Evolutionary conservation across 2,113 vertebrate genomes (phyloP).

Genomic region (Tor tambroides): DNA sequence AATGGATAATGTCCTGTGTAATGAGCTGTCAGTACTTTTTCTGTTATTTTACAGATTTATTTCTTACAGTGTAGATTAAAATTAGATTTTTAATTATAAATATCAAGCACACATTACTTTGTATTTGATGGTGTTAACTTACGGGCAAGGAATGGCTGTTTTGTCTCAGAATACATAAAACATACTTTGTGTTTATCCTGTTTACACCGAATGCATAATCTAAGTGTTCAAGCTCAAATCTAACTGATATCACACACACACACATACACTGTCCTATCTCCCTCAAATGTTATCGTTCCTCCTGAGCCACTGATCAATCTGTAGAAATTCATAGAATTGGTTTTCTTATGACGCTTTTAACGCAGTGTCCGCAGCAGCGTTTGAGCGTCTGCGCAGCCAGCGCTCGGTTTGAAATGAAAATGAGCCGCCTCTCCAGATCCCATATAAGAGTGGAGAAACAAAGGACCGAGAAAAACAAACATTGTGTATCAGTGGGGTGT

Average conservation of each 20-base stretch:
- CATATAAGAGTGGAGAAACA: slow-evolving; percentile 34
- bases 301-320: slow-evolving; percentile 62
- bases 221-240: neutral
- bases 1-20: too few relatives aligned
- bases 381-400: slow-evolving; percentile 63
- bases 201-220: too few relatives aligned
- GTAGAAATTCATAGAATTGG: slow-evolving; percentile 59
- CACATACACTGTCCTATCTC: neutral
- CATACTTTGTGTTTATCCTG: neutral
- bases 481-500: slow-evolving; percentile 43
- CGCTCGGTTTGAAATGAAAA: slow-evolving; percentile 63
- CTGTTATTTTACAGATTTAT: too few relatives aligned
- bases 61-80: too few relatives aligned
- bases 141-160: too few relatives aligned
- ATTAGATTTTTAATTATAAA: neutral
- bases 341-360: slow-evolving; percentile 56
- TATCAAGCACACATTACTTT: neutral
- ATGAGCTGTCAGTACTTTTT: too few relatives aligned
- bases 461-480: slow-evolving; percentile 44
- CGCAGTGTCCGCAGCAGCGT: slow-evolving; percentile 14
- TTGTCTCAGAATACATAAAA: too few relatives aligned
- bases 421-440: slow-evolving; percentile 63
- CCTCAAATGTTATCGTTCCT: neutral
- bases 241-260: neutral
- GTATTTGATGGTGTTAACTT: neutral